phyloP scores from a whole-genome alignment of 2,888 invertebrate species.

The Hypomecis punctinalis region DNA sequence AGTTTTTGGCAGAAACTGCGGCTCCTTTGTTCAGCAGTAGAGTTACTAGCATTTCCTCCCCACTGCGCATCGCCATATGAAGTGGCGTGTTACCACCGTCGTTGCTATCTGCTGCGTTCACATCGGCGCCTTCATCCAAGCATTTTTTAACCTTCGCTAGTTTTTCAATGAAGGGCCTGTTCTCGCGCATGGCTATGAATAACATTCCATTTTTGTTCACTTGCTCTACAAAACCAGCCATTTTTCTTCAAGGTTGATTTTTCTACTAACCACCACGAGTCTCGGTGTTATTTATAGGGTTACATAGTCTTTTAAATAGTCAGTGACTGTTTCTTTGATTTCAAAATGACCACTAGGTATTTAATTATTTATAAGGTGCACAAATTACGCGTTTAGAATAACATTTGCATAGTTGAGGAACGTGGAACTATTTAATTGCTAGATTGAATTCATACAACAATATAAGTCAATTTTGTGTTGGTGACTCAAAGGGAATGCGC shows the following conservation, averaged over 20 bases:
- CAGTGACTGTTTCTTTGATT: too few relatives aligned
- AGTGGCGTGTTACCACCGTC: conserved; percentile 44
- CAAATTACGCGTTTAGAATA: too few relatives aligned
- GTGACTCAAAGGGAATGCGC: too few relatives aligned
- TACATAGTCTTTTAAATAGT: too few relatives aligned
- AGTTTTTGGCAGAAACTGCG: conserved; percentile 33
- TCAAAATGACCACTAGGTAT: too few relatives aligned
- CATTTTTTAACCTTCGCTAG: conserved; percentile 37
- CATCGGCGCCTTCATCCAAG: conserved; percentile 44
- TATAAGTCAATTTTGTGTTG: too few relatives aligned
- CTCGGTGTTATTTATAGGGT: too few relatives aligned
- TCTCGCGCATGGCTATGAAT: conserved; percentile 41
- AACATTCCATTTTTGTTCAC: conserved; percentile 41
- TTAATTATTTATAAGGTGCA: too few relatives aligned
- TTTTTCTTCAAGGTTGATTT: conserved; percentile 5
- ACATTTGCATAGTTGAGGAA: too few relatives aligned
- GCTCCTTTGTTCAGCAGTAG: conserved; percentile 45
- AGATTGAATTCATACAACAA: too few relatives aligned
- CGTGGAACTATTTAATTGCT: too few relatives aligned
- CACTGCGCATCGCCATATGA: conserved; percentile 44
- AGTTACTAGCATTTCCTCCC: conserved; percentile 37
- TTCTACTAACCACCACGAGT: too few relatives aligned
- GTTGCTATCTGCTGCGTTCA: conserved; percentile 47
- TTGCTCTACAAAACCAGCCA: conserved; percentile 17
- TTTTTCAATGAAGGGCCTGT: conserved; percentile 33